phyloP scores from a whole-genome alignment of 2,113 vertebrate species.

The Bettongia penicillata region DNA sequence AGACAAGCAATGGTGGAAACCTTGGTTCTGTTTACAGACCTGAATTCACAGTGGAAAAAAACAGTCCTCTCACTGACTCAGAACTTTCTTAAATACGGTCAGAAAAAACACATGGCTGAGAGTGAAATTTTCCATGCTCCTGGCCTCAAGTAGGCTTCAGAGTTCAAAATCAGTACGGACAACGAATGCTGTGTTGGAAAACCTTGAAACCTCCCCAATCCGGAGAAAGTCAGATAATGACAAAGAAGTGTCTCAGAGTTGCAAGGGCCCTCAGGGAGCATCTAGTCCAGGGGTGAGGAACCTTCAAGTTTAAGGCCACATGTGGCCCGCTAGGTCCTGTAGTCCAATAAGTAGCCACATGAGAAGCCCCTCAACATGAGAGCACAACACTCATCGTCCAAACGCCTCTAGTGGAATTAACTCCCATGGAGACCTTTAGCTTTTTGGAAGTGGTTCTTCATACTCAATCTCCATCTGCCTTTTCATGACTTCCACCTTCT shows the following conservation, averaged over 20 bases:
- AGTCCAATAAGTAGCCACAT: too few species aligned
- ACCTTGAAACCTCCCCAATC: neutral
- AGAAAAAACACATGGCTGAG: constrained; percentile 37
- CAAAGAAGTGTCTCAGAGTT: neutral
- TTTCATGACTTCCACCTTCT: neutral
- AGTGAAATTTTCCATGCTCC: constrained; percentile 53
- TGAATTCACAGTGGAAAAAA: neutral
- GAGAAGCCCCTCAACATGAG: neutral
- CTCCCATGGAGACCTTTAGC: neutral
- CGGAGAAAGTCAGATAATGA: neutral
- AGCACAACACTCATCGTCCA: neutral
- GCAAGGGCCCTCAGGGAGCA: neutral
- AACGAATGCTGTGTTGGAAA: neutral
- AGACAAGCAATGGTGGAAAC: neutral
- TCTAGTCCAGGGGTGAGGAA: too few species aligned
- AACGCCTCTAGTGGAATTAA: neutral
- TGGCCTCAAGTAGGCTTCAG: neutral
- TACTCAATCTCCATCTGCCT: neutral
- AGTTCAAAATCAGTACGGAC: neutral
- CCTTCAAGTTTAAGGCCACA: too few species aligned
- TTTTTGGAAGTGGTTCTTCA: neutral
- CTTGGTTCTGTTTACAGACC: neutral
- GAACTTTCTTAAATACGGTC: constrained; percentile 41
- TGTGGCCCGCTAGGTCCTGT: too few species aligned
- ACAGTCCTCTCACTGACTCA: constrained; percentile 12